These are phyloP conservation scores for Drosophila fulvimacula DNA, from an alignment of 2,888 invertebrate genomes.

Conservation along the genomic window DNA sequence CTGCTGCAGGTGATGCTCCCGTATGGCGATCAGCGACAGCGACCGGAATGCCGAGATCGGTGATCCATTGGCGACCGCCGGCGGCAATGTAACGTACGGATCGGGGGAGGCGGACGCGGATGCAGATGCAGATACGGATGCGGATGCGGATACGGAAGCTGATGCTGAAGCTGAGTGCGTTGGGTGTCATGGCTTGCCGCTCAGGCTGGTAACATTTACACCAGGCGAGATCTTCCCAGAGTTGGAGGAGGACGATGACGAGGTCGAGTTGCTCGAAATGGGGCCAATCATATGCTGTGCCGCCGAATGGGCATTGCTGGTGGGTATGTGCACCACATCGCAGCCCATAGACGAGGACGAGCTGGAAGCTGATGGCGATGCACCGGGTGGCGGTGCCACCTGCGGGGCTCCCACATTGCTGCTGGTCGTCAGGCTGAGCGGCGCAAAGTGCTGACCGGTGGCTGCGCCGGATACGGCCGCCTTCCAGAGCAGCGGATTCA, in stretches of 20 bases:
- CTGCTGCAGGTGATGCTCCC: constrained; percentile 82
- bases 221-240: constrained; percentile 84
- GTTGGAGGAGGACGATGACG: constrained; percentile 83
- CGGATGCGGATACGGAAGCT: constrained; percentile 44
- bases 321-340: constrained; percentile 82
- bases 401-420: constrained; percentile 73
- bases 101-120: constrained; percentile 59
- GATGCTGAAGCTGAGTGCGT: constrained; percentile 59
- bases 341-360: constrained; percentile 85
- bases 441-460: constrained; percentile 83
- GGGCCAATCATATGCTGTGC: constrained; percentile 77
- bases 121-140: constrained; percentile 18
- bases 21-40: constrained; percentile 83
- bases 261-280: constrained; percentile 83
- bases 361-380: constrained; percentile 86
- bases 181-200: constrained; percentile 84
- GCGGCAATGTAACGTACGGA: constrained; percentile 54
- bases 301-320: constrained; percentile 58
- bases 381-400: constrained; percentile 84
- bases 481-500: constrained; percentile 85
- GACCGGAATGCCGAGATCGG: constrained; percentile 84
- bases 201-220: constrained; percentile 81
- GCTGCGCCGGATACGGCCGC: constrained; percentile 83
- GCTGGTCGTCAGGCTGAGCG: constrained; percentile 84
- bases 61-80: constrained; percentile 45